Percentiles rank a stretch among this genome's conserved stretches.
Evolutionary conservation across 2,888 invertebrate genomes (phyloP).

Genomic region (Ormyrus labotus): DNA sequence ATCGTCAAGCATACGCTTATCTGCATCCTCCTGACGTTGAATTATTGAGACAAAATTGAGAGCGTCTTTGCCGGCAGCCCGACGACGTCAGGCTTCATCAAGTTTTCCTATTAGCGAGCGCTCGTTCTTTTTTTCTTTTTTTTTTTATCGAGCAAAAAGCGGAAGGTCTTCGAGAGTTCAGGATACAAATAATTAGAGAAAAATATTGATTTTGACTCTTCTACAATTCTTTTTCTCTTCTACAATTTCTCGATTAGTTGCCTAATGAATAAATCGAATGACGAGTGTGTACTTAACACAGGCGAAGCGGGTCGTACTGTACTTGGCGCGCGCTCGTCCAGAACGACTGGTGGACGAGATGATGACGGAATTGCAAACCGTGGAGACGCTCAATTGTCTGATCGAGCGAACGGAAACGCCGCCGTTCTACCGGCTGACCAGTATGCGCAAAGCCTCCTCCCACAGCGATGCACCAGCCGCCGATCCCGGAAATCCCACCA

Average conservation of each 20-base stretch:
- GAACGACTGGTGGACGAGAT: constrained; percentile 96
- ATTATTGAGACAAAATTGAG: constrained; percentile 10
- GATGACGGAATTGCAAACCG: constrained; percentile 97
- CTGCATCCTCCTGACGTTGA: constrained; percentile 1
- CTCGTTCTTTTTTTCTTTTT: not conserved
- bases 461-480: constrained; percentile 80
- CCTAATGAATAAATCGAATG: too few relatives aligned
- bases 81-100: not conserved
- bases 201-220: too few relatives aligned
- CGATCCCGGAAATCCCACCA: constrained; percentile 77
- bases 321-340: constrained; percentile 93
- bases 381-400: constrained; percentile 95
- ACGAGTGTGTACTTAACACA: constrained; percentile 69
- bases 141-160: too few relatives aligned
- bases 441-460: constrained; percentile 92
- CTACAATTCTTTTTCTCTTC: too few relatives aligned
- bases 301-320: constrained; percentile 96
- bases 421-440: constrained; percentile 96
- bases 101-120: constrained; percentile 10
- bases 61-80: not conserved
- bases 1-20: not conserved
- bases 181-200: too few relatives aligned
- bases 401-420: constrained; percentile 98
- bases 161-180: too few relatives aligned
- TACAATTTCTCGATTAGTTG: too few relatives aligned